Conservation (phyloP, 2,113 vertebrate species). For the Hylia prasina region DNA sequence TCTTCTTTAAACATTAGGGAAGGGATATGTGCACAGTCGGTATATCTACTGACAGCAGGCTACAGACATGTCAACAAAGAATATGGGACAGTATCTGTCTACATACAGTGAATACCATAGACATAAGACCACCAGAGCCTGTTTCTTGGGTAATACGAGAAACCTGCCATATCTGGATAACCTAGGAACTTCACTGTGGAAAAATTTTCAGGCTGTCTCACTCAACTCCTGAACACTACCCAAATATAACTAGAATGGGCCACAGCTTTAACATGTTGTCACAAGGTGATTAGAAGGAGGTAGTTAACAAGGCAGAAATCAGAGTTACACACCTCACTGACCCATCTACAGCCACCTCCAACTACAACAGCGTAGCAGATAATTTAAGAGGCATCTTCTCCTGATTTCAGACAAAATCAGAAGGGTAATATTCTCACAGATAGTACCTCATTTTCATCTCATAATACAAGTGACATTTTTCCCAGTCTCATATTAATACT, state of each 20-base stretch:
- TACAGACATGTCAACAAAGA: background rate
- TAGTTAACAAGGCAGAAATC: background rate
- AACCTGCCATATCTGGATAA: background rate
- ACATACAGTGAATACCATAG: background rate
- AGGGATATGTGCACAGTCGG: background rate
- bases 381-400: background rate
- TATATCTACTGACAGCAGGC: background rate
- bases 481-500: background rate
- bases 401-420: background rate
- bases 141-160: background rate
- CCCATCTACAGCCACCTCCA: background rate
- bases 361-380: background rate
- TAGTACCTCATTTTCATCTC: background rate
- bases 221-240: background rate
- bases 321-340: background rate
- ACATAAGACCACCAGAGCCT: background rate
- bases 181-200: background rate
- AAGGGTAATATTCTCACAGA: background rate
- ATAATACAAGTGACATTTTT: background rate
- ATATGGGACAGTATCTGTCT: background rate
- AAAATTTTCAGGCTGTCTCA: background rate
- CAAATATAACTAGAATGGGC: background rate
- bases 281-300: background rate
- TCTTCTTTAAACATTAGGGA: background rate
- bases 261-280: background rate